Conservation (phyloP, 2,797 vertebrate genomes). For the Chelonia mydas region DNA sequence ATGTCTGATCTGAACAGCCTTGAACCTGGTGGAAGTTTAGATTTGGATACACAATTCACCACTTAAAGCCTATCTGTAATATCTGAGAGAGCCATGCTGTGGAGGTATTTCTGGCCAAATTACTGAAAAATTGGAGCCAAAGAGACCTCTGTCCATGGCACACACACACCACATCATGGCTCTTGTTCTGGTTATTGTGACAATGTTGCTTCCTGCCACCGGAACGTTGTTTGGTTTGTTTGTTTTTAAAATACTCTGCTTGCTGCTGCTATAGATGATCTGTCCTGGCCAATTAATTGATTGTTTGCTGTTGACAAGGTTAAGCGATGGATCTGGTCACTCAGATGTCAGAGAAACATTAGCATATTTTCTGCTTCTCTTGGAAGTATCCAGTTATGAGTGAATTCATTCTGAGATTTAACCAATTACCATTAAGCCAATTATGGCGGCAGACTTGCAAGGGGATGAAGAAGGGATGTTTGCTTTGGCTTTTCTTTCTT, state of each 20-base stretch:
- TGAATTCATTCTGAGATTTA: background rate
- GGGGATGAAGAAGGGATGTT: background rate
- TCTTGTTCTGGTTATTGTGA: background rate
- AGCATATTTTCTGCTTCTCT: background rate
- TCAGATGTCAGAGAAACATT: background rate
- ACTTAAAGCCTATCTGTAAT: background rate
- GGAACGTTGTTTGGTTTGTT: background rate
- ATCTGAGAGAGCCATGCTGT: background rate
- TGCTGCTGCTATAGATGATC: background rate
- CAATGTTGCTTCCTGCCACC: background rate
- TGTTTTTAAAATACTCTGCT: constrained; percentile 6
- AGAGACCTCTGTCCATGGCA: background rate
- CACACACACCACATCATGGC: rapidly evolving
- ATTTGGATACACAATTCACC: background rate
- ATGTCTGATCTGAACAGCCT: background rate
- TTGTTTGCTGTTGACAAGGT: background rate
- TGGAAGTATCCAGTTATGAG: background rate
- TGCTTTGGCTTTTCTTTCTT: background rate
- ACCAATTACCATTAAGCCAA: constrained; percentile 7
- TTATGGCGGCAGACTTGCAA: background rate
- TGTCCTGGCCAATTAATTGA: background rate
- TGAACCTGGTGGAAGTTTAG: background rate
- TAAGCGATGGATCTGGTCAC: background rate
- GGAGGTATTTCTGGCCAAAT: background rate
- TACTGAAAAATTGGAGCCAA: background rate